A percentile compares a stretch with the other conserved stretches of the same genome.
These are phyloP conservation scores for Sphaerodactylus townsendi DNA, from an alignment of 2,113 vertebrate species.

Conservation along the genomic window DNA sequence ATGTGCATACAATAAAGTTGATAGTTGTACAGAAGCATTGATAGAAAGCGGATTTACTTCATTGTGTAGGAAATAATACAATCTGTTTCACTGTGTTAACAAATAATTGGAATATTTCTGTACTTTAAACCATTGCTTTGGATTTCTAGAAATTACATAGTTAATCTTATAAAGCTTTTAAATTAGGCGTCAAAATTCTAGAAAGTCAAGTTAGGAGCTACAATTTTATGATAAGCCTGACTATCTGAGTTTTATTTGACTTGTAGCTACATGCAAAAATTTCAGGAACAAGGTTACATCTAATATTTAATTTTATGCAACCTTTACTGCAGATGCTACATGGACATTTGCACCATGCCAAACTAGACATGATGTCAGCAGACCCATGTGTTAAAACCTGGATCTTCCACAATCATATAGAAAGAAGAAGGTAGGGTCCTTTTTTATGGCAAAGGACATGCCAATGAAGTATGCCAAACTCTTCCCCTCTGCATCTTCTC, in stretches of 20 bases:
- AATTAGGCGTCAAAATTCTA: not conserved
- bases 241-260: not conserved
- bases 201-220: not conserved
- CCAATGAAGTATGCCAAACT: not conserved
- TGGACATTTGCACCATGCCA: not conserved
- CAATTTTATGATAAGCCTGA: not conserved
- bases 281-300: not conserved
- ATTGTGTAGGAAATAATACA: not conserved
- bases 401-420: not conserved
- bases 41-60: constrained; percentile 34
- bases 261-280: not conserved
- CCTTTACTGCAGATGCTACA: not conserved
- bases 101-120: constrained; percentile 46
- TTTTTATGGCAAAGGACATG: not conserved
- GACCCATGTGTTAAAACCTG: not conserved
- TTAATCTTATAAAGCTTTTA: not conserved
- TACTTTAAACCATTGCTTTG: constrained; percentile 31
- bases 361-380: not conserved
- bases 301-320: not conserved
- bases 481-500: not conserved
- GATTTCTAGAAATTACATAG: constrained; percentile 14
- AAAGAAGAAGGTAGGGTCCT: not conserved
- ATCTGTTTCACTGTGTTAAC: constrained; percentile 43
- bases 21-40: not conserved
- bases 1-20: not conserved